These are phyloP conservation scores for Telmatherina bonti DNA, from an alignment of 2,797 vertebrate genomes.

Conservation along the genomic window DNA sequence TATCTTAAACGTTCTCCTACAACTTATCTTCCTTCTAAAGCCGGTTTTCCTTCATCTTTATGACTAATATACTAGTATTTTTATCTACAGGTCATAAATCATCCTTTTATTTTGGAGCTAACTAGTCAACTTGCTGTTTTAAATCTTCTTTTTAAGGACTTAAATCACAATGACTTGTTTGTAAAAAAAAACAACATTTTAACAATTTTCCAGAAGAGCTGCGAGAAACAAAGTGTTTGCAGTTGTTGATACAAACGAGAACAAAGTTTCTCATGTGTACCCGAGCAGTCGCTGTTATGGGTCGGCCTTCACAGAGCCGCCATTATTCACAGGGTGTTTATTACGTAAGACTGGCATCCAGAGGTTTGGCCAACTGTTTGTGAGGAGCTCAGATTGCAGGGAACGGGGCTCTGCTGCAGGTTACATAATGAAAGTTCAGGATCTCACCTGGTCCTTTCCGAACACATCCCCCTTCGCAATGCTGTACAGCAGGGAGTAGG, in stretches of 20 bases:
- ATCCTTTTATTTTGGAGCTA: no score
- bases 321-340: slow-evolving; percentile 22
- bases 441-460: slow-evolving; percentile 93
- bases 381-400: background rate
- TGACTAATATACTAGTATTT: no score
- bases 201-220: background rate
- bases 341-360: slow-evolving; percentile 48
- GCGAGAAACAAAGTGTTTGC: background rate
- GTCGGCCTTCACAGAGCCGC: no score
- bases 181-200: background rate
- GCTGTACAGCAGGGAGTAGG: slow-evolving; percentile 95
- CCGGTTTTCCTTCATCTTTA: no score
- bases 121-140: no score
- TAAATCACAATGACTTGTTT: no score
- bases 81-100: no score
- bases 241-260: background rate
- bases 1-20: no score
- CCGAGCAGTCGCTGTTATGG: background rate
- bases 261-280: background rate
- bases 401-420: background rate
- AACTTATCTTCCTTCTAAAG: no score
- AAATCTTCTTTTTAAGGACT: no score
- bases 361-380: slow-evolving; percentile 8
- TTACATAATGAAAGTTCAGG: slow-evolving; percentile 22
- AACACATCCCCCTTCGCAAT: slow-evolving; percentile 98